Percentiles rank a stretch among this genome's conserved stretches.
phyloP scores from a whole-genome alignment of 92 coral and sea anemone species.

The Umimayanthus chanpuru region DNA sequence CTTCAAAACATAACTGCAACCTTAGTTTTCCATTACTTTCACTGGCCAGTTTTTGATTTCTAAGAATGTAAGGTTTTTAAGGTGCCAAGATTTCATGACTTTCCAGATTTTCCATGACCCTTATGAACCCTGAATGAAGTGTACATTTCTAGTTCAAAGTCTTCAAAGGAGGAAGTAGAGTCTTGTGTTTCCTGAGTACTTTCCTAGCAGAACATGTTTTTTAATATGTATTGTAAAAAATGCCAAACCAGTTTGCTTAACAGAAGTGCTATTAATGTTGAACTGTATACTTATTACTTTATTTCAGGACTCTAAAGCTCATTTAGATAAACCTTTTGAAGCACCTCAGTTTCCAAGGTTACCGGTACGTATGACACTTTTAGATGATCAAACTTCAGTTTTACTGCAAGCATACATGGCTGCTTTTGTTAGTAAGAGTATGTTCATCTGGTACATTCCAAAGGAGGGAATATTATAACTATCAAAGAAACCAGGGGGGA shows the following conservation, averaged over 20 bases:
- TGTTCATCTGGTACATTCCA: background rate
- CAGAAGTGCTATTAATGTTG: background rate
- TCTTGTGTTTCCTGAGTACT: too few relatives aligned
- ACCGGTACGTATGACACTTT: slow-evolving; percentile 63
- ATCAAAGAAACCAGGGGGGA: too few relatives aligned
- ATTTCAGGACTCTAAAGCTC: slow-evolving; percentile 10
- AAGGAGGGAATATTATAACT: too few relatives aligned
- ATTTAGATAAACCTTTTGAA: slow-evolving; percentile 40
- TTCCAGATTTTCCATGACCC: too few relatives aligned
- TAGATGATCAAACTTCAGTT: background rate
- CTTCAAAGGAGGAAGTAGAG: too few relatives aligned
- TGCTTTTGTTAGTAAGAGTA: background rate
- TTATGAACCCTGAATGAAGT: background rate
- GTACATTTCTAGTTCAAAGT: background rate
- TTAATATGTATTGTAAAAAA: too few relatives aligned
- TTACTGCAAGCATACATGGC: background rate
- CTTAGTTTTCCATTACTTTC: too few relatives aligned
- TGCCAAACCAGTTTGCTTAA: background rate
- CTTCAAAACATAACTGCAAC: too few relatives aligned
- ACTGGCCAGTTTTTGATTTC: too few relatives aligned
- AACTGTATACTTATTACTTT: background rate
- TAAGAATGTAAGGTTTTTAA: too few relatives aligned
- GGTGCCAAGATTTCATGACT: too few relatives aligned
- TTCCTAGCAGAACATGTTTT: too few relatives aligned
- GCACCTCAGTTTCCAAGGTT: slow-evolving; percentile 79